Evolutionary conservation across 1,140 invertebrate genomes (phyloP).

Genomic region (Hylaeus volcanicus): DNA sequence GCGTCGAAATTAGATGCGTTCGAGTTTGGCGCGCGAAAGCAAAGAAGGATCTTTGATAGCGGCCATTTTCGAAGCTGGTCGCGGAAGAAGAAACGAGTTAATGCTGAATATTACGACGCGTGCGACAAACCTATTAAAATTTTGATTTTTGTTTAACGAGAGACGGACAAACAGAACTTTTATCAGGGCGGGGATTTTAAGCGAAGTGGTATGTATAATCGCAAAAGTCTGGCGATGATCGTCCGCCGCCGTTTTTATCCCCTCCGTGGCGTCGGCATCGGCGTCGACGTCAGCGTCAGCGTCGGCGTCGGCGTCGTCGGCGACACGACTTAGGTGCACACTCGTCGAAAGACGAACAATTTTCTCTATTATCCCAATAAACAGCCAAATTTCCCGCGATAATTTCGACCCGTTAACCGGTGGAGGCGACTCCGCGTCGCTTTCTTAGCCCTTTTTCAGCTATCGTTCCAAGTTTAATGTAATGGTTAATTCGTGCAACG

Average conservation of each 20-base stretch:
- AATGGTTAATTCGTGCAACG: conserved; percentile 59
- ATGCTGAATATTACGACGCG: too few species aligned
- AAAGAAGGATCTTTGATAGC: not conserved
- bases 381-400: conserved; percentile 10
- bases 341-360: conserved; percentile 34
- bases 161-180: too few species aligned
- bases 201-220: conserved; percentile 26
- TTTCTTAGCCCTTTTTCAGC: conserved; percentile 48
- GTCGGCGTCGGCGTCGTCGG: too few species aligned
- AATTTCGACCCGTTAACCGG: conserved; percentile 39
- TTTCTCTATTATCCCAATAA: conserved; percentile 22
- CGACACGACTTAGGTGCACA: not conserved
- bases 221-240: conserved; percentile 21
- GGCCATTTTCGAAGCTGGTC: conserved; percentile 3
- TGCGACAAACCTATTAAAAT: too few species aligned
- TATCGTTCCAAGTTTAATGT: conserved; percentile 56
- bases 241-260: conserved; percentile 31
- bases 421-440: conserved; percentile 13
- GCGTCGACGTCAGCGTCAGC: too few species aligned
- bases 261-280: too few species aligned
- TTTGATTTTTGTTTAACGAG: too few species aligned
- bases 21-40: not conserved
- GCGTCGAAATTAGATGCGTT: not conserved
- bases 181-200: not conserved
- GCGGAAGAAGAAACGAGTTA: too few species aligned